Evolutionary conservation across 1,140 invertebrate species (phyloP).

Genomic region (Belonocnema kinseyi): DNA sequence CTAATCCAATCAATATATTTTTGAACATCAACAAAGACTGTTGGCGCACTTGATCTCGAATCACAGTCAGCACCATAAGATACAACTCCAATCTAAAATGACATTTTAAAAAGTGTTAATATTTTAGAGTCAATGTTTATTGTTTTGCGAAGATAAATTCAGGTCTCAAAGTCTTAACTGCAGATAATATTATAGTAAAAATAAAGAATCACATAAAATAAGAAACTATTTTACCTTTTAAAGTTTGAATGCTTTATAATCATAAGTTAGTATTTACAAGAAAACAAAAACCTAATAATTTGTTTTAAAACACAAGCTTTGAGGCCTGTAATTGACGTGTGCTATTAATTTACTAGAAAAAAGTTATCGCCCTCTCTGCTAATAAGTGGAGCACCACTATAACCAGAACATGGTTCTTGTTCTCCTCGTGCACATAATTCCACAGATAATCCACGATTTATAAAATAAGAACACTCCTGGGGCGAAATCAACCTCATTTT

Average conservation of each 20-base stretch:
- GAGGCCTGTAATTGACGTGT: no score
- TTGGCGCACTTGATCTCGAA: slow-evolving; percentile 45
- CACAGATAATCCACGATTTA: slow-evolving; percentile 50
- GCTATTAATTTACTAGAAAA: slow-evolving; percentile 52
- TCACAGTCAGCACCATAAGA: slow-evolving; percentile 60
- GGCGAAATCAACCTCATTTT: slow-evolving; percentile 51
- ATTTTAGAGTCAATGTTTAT: not conserved
- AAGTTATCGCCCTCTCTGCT: slow-evolving; percentile 49
- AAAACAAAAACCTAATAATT: no score
- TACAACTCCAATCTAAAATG: slow-evolving; percentile 58
- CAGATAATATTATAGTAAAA: no score
- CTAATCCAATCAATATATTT: slow-evolving; percentile 59
- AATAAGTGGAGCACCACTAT: slow-evolving; percentile 61
- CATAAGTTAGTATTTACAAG: no score
- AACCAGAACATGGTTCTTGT: slow-evolving; percentile 58
- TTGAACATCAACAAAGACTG: slow-evolving; percentile 58
- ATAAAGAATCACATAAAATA: no score
- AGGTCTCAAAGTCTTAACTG: no score
- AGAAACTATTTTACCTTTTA: no score
- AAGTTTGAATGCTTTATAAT: no score
- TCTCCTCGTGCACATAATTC: slow-evolving; percentile 60
- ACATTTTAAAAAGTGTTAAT: slow-evolving; percentile 29
- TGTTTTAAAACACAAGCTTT: no score
- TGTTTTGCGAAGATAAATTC: not conserved
- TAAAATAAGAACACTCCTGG: slow-evolving; percentile 53